These are phyloP conservation scores for Spinus olivaceus DNA, from an alignment of 2,797 vertebrate species.

Conservation along the genomic window DNA sequence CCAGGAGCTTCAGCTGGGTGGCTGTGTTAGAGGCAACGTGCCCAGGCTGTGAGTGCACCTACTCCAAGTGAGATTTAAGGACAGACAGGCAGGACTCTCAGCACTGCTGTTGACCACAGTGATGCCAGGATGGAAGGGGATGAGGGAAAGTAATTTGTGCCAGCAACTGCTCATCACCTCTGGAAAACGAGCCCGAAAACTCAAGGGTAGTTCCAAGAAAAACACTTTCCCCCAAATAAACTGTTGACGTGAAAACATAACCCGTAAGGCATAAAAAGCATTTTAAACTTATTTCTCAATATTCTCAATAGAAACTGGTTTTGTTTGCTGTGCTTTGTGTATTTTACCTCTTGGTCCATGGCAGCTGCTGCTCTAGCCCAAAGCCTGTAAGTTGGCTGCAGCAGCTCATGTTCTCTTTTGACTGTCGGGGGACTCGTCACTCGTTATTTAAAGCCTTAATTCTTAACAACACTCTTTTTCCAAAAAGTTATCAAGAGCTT, in stretches of 20 bases:
- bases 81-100: not conserved
- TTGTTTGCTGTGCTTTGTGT: not conserved
- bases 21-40: not conserved
- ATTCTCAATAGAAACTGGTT: not conserved
- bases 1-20: not conserved
- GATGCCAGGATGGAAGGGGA: not conserved
- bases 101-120: not conserved
- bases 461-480: slow-evolving; percentile 39
- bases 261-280: not conserved
- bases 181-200: not conserved
- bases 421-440: not conserved
- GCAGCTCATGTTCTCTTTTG: not conserved
- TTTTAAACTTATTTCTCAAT: not conserved
- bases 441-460: slow-evolving; percentile 9
- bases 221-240: not conserved
- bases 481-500: slow-evolving; percentile 50
- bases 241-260: not conserved
- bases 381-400: not conserved
- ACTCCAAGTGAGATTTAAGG: not conserved
- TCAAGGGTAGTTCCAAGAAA: not conserved
- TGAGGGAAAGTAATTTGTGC: not conserved
- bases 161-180: not conserved
- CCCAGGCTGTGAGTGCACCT: not conserved
- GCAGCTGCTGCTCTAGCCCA: not conserved
- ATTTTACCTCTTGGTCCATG: not conserved